These are phyloP conservation scores for Promerops cafer DNA, from an alignment of 2,113 vertebrate genomes.

Conservation along the genomic window DNA sequence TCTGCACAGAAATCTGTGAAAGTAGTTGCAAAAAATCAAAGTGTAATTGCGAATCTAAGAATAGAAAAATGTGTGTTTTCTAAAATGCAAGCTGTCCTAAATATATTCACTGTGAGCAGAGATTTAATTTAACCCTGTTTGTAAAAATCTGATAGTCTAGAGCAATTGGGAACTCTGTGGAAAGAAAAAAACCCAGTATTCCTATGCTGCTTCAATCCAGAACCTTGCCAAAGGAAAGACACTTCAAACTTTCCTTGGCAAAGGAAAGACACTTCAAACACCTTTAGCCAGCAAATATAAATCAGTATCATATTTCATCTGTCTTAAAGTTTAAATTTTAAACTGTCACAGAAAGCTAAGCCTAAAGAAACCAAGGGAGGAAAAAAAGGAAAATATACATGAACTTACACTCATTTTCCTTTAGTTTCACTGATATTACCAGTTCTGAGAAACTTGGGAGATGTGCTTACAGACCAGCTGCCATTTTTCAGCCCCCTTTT, in stretches of 20 bases:
- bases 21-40: neutral
- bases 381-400: neutral
- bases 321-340: neutral
- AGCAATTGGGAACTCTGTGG: neutral
- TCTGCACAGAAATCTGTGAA: neutral
- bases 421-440: neutral
- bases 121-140: neutral
- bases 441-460: neutral
- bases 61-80: neutral
- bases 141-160: neutral
- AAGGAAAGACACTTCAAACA: neutral
- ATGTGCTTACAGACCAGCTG: neutral
- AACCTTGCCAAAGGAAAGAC: neutral
- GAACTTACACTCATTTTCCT: neutral
- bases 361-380: neutral
- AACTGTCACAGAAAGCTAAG: neutral
- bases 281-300: neutral
- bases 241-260: neutral
- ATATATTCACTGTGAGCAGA: neutral
- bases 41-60: neutral
- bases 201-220: neutral
- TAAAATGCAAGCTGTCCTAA: conserved; percentile 1
- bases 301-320: neutral
- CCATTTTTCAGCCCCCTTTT: neutral
- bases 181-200: neutral